Percentiles rank a stretch among this genome's conserved stretches.
Evolutionary conservation across 2,797 vertebrate genomes (phyloP).

Genomic region (Rousettus madagascariensis): DNA sequence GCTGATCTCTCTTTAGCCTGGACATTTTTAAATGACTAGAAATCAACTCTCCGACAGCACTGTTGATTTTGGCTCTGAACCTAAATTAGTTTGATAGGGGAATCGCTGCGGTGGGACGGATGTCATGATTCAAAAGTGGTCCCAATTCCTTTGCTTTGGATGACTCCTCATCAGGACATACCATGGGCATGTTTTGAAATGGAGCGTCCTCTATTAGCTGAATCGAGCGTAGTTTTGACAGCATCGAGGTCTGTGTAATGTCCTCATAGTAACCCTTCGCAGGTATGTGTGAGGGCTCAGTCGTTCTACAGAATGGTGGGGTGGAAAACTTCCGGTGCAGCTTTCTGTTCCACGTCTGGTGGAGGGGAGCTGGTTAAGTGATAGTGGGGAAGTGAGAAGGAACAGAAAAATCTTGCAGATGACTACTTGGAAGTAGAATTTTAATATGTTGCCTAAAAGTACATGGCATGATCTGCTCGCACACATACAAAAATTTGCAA

Average conservation of each 20-base stretch:
- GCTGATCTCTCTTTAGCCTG: constrained; percentile 40
- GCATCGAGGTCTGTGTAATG: neutral
- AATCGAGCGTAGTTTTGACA: constrained; percentile 14
- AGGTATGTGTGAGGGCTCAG: neutral
- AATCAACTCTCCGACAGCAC: constrained; percentile 49
- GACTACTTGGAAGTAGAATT: neutral
- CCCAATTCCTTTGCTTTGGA: constrained; percentile 42
- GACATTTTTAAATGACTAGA: constrained; percentile 47
- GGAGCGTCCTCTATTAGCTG: constrained; percentile 32
- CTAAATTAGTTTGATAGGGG: constrained; percentile 56
- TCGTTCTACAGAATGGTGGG: neutral
- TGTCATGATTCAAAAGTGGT: constrained; percentile 14
- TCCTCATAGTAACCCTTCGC: neutral
- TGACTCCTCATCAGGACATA: constrained; percentile 1
- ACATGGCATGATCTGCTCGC: neutral
- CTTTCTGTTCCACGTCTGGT: neutral
- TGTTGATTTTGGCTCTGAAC: constrained; percentile 50
- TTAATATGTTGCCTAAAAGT: neutral
- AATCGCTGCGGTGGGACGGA: neutral
- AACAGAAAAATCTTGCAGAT: neutral
- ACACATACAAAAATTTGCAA: neutral
- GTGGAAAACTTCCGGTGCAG: neutral
- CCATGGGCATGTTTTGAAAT: constrained; percentile 38
- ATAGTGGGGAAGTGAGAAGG: neutral
- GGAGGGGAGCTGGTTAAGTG: neutral